Conservation (phyloP, 2,888 invertebrate genomes). For the Mactromeris polynyma region DNA sequence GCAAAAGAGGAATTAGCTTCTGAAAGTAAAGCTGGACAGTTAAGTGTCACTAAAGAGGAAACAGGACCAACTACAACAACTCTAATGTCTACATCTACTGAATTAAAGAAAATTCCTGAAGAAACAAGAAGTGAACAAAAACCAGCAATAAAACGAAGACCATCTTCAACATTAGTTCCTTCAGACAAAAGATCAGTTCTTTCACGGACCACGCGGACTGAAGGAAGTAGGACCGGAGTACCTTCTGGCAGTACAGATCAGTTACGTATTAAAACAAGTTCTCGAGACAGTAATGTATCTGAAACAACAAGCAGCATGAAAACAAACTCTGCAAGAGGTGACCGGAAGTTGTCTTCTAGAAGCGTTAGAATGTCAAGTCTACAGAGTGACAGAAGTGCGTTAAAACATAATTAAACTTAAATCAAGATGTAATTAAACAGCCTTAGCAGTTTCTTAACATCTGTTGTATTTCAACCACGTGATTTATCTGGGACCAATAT, state of each 20-base stretch:
- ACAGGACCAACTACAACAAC: background rate
- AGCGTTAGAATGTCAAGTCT: background rate
- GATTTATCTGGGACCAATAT: too few relatives aligned
- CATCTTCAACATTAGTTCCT: background rate
- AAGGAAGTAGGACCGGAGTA: background rate
- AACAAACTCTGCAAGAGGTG: background rate
- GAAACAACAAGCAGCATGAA: background rate
- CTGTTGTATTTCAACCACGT: background rate
- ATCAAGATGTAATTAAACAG: background rate
- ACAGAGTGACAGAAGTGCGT: background rate
- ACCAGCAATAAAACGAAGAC: background rate
- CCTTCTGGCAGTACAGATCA: background rate
- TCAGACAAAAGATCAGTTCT: background rate
- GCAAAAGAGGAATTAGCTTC: background rate
- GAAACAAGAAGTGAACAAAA: background rate
- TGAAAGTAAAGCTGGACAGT: background rate
- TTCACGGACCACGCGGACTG: background rate
- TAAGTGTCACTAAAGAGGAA: background rate
- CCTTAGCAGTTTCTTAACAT: too few relatives aligned
- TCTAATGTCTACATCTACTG: background rate
- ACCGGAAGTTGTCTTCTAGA: background rate
- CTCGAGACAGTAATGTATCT: background rate
- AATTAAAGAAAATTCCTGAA: slow-evolving; percentile 10
- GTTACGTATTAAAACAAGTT: background rate
- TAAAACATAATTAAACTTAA: background rate